A percentile compares a stretch with the other conserved stretches of the same genome.
Evolutionary conservation across 2,113 vertebrate genomes (phyloP).

Genomic region (Onychorhynchus coronatus): DNA sequence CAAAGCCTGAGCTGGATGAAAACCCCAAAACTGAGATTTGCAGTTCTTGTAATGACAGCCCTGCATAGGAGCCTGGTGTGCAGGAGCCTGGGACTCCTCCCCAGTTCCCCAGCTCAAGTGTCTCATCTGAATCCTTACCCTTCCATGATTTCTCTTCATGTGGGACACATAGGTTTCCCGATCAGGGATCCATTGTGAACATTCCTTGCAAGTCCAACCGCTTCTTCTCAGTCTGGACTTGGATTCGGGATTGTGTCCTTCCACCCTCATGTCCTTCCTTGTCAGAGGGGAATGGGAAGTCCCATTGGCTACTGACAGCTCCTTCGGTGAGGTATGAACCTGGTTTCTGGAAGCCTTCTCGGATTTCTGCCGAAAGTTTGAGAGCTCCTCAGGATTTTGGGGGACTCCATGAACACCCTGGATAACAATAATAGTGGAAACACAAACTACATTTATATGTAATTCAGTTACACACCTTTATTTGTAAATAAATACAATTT

Average conservation of each 20-base stretch:
- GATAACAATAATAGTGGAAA: neutral
- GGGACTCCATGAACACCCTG: slow-evolving; percentile 84
- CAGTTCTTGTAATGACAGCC: neutral
- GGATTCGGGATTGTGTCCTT: slow-evolving; percentile 63
- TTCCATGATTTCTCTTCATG: slow-evolving; percentile 88
- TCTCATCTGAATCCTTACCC: slow-evolving; percentile 71
- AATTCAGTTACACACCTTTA: neutral
- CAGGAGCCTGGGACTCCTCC: neutral
- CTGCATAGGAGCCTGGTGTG: neutral
- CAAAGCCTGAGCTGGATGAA: neutral
- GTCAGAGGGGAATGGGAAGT: slow-evolving; percentile 10
- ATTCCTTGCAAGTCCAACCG: slow-evolving; percentile 91
- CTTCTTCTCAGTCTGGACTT: slow-evolving; percentile 73
- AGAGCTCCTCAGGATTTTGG: slow-evolving; percentile 73
- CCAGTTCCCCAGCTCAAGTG: neutral
- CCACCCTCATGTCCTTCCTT: slow-evolving; percentile 56
- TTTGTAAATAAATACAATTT: neutral
- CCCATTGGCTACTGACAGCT: slow-evolving; percentile 51
- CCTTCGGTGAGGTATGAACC: slow-evolving; percentile 38
- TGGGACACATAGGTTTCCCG: slow-evolving; percentile 89
- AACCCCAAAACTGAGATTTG: neutral
- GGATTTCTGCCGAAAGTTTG: slow-evolving; percentile 64
- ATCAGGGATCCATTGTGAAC: slow-evolving; percentile 88
- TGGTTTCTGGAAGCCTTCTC: slow-evolving; percentile 48
- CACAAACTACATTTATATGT: rapidly evolving